Conservation (phyloP, 2,888 invertebrate species). For the Neoaliturus tenellus region DNA sequence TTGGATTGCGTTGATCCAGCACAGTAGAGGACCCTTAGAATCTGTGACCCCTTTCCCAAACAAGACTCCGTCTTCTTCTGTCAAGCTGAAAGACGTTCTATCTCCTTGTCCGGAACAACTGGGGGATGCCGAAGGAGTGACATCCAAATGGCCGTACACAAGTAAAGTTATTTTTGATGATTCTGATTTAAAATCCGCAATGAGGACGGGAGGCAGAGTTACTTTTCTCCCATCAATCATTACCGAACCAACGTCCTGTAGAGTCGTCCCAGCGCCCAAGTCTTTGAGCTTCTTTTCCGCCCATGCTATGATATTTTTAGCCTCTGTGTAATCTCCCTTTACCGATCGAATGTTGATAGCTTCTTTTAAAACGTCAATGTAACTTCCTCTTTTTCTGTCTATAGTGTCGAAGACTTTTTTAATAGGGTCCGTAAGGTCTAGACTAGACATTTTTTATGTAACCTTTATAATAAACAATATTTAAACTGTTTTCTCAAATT, state of each 20-base stretch:
- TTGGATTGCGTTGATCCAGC: conserved; percentile 41
- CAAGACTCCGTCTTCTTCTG: conserved; percentile 18
- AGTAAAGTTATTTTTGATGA: neutral
- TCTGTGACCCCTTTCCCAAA: conserved; percentile 49
- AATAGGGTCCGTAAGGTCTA: neutral
- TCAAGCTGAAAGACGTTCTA: neutral
- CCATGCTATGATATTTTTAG: neutral
- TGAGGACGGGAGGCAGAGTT: neutral
- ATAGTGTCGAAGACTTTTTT: neutral
- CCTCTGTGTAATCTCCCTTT: conserved; percentile 1
- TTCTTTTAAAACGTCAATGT: conserved; percentile 30
- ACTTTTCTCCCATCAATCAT: neutral
- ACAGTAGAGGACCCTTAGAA: conserved; percentile 47
- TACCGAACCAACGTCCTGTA: neutral
- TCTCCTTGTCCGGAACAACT: neutral
- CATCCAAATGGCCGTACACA: conserved; percentile 28
- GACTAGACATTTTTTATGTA: neutral
- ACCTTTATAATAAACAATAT: neutral
- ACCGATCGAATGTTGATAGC: conserved; percentile 9
- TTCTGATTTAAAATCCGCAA: conserved; percentile 31
- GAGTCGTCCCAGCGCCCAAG: neutral
- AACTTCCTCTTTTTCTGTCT: conserved; percentile 21
- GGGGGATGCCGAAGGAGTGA: neutral
- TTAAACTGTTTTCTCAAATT: neutral
- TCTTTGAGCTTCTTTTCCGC: neutral